A percentile compares a stretch with the other conserved stretches of the same genome.
These are phyloP conservation scores for Clusia tigrina DNA, from an alignment of 2,888 invertebrate species.

Conservation along the genomic window DNA sequence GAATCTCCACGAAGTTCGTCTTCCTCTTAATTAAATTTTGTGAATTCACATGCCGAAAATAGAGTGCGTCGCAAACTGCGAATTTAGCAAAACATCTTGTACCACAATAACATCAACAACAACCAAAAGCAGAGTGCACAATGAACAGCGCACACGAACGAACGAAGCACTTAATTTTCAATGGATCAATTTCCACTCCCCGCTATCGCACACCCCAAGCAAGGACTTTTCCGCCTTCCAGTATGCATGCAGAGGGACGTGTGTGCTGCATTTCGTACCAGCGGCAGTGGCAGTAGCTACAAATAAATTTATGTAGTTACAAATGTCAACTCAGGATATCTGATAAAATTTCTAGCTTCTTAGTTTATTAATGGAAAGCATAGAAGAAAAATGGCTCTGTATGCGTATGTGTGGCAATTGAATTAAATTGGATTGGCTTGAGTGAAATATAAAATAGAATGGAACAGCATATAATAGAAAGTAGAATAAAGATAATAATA, in stretches of 20 bases:
- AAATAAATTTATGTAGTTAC: constrained; percentile 16
- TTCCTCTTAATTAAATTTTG: constrained; percentile 7
- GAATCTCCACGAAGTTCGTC: neutral
- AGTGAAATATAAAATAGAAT: constrained; percentile 8
- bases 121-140: neutral
- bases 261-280: constrained; percentile 35
- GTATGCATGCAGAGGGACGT: constrained; percentile 14
- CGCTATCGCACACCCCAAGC: neutral
- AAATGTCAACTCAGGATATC: constrained; percentile 12
- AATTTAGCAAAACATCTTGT: constrained; percentile 2
- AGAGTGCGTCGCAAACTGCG: constrained; percentile 6
- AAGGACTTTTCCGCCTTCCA: neutral
- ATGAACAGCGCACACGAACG: neutral
- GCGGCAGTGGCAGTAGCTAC: too few relatives aligned
- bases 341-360: neutral
- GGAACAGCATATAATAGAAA: constrained; percentile 15
- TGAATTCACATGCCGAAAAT: constrained; percentile 8
- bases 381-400: neutral
- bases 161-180: too few relatives aligned
- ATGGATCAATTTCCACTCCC: neutral
- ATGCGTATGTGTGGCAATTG: constrained; percentile 12
- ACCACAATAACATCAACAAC: neutral
- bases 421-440: constrained; percentile 12
- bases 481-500: neutral
- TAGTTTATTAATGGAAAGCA: neutral